These are phyloP conservation scores for Dasypolia templi DNA, from an alignment of 2,888 invertebrate species.

Conservation along the genomic window DNA sequence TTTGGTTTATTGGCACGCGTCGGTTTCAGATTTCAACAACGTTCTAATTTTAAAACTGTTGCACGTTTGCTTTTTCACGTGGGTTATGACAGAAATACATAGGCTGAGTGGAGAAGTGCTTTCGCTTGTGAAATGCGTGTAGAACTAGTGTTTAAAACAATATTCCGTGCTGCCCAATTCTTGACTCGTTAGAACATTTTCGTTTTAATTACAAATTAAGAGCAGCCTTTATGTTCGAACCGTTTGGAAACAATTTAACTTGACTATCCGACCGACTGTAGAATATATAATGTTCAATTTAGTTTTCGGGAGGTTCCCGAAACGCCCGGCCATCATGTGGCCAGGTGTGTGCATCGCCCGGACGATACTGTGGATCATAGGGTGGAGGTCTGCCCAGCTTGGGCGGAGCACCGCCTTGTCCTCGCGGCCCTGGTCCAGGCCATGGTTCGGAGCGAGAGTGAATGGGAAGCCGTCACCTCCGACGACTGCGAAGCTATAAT, in stretches of 20 bases:
- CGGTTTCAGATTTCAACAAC: slow-evolving; percentile 72
- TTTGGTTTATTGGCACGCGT: slow-evolving; percentile 77
- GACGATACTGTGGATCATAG: no score
- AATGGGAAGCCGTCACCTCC: no score
- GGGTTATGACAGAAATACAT: slow-evolving; percentile 64
- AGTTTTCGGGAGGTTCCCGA: no score
- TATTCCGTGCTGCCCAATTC: slow-evolving; percentile 1
- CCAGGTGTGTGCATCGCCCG: no score
- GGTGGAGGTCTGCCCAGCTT: no score
- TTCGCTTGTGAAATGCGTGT: slow-evolving; percentile 39
- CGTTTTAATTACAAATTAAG: slow-evolving; percentile 32
- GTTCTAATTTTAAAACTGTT: slow-evolving; percentile 73
- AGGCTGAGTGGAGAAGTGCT: slow-evolving; percentile 45
- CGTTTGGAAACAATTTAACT: slow-evolving; percentile 44
- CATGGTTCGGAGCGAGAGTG: no score
- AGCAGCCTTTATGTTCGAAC: slow-evolving; percentile 23
- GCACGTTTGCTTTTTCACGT: slow-evolving; percentile 67
- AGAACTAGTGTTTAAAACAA: slow-evolving; percentile 22
- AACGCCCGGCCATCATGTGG: no score
- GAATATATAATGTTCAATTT: slow-evolving; percentile 41
- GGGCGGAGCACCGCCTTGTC: no score
- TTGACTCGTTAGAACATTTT: slow-evolving; percentile 6
- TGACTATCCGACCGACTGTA: slow-evolving; percentile 25
- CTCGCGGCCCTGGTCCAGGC: no score
- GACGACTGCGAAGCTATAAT: no score